These are phyloP conservation scores for Bubalus kerabau DNA, from an alignment of 2,113 vertebrate species.

Conservation along the genomic window DNA sequence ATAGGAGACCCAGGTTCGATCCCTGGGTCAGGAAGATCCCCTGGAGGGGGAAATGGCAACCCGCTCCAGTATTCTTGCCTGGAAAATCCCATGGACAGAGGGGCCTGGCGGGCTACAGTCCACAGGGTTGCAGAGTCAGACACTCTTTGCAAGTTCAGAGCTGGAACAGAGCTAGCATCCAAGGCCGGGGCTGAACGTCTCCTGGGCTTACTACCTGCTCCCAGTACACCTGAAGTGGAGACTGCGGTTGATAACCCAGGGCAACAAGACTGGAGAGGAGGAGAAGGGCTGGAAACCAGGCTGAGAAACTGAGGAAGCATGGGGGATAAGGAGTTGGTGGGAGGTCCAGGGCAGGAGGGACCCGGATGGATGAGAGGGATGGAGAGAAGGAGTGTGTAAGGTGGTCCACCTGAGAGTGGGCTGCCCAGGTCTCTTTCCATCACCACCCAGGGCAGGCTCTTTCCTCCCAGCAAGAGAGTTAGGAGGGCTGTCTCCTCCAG, in stretches of 20 bases:
- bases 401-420: neutral
- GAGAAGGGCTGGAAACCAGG: neutral
- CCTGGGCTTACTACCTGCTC: rapidly evolving
- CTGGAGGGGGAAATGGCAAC: neutral
- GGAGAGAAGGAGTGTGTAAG: too few species aligned
- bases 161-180: too few species aligned
- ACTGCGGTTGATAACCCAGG: neutral
- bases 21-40: neutral
- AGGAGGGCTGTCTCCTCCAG: too few species aligned
- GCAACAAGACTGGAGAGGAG: rapidly evolving
- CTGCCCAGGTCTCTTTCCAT: neutral
- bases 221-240: neutral
- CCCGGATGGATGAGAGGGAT: too few species aligned
- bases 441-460: too few species aligned
- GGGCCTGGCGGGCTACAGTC: neutral
- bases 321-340: neutral
- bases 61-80: neutral
- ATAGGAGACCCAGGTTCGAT: neutral
- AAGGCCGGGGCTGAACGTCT: too few species aligned
- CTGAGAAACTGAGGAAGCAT: neutral
- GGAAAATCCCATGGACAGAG: neutral
- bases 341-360: rapidly evolving
- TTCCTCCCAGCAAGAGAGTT: neutral
- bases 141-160: neutral
- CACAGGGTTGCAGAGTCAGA: rapidly evolving